phyloP scores from a whole-genome alignment of 2,888 invertebrate genomes.

The Oscheius sp. region DNA sequence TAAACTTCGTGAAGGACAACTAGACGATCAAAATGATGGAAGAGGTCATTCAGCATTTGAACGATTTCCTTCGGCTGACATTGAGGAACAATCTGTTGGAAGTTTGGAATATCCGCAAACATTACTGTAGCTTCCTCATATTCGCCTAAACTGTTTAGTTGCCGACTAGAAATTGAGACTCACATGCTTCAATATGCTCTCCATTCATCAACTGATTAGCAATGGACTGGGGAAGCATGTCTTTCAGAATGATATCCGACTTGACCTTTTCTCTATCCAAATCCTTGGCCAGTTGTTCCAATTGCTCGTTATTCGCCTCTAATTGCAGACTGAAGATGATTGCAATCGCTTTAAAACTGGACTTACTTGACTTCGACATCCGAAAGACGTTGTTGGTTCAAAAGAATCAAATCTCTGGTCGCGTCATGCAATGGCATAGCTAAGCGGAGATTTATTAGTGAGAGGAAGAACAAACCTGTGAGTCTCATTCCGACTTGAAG shows the following conservation, averaged over 20 bases:
- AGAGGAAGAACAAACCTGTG: slow-evolving; percentile 25
- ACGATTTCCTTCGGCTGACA: slow-evolving; percentile 70
- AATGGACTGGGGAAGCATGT: slow-evolving; percentile 70
- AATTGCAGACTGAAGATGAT: slow-evolving; percentile 69
- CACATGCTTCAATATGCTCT: slow-evolving; percentile 67
- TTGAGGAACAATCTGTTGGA: slow-evolving; percentile 70
- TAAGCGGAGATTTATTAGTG: too few species aligned
- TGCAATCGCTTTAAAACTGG: neutral
- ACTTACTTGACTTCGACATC: slow-evolving; percentile 69
- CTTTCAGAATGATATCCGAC: slow-evolving; percentile 66
- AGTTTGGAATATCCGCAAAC: slow-evolving; percentile 71
- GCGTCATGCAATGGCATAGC: slow-evolving; percentile 69
- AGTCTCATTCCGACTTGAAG: slow-evolving; percentile 66
- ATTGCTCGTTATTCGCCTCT: slow-evolving; percentile 71
- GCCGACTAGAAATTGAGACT: neutral
- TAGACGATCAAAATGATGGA: slow-evolving; percentile 67
- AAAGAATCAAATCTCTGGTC: slow-evolving; percentile 67
- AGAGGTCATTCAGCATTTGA: slow-evolving; percentile 71
- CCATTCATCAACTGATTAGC: slow-evolving; percentile 69
- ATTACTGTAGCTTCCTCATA: slow-evolving; percentile 68
- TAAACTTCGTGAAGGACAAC: slow-evolving; percentile 62
- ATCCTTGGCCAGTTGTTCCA: slow-evolving; percentile 69
- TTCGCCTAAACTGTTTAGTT: slow-evolving; percentile 21
- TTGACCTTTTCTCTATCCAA: slow-evolving; percentile 66
- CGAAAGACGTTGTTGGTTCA: slow-evolving; percentile 67